These are phyloP conservation scores for Enteromius treurensis DNA, from an alignment of 2,797 vertebrate genomes.

Conservation along the genomic window DNA sequence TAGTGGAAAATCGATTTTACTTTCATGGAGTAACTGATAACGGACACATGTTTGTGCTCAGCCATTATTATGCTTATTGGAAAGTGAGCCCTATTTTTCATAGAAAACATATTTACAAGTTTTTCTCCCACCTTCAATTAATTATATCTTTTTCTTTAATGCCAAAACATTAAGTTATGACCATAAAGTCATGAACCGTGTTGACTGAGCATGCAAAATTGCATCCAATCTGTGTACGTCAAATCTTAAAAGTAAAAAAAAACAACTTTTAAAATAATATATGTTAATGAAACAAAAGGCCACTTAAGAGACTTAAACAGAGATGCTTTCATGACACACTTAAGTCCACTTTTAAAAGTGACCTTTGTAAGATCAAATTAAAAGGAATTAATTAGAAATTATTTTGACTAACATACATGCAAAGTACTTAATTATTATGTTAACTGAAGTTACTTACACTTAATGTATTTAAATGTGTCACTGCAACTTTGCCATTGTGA, in stretches of 20 bases:
- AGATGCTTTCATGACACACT: too few relatives aligned
- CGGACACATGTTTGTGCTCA: conserved; percentile 6
- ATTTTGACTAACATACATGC: too few relatives aligned
- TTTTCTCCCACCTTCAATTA: neutral
- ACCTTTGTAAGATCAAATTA: too few relatives aligned
- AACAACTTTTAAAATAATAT: neutral
- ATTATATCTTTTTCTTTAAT: neutral
- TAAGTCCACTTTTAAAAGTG: too few relatives aligned
- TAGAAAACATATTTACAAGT: neutral
- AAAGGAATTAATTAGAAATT: too few relatives aligned
- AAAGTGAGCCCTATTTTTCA: neutral
- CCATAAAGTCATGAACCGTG: neutral
- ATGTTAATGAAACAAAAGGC: neutral
- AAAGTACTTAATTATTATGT: neutral
- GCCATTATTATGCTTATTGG: neutral
- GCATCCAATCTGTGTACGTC: neutral
- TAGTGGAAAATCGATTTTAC: neutral
- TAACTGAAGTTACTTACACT: neutral
- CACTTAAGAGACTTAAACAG: neutral
- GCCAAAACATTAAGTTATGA: neutral
- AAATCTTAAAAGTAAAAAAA: neutral
- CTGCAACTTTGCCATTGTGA: neutral
- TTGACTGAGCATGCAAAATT: neutral
- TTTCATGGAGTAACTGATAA: neutral
- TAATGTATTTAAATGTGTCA: neutral